A percentile compares a stretch with the other conserved stretches of the same genome.
These are phyloP conservation scores for Paguma larvata DNA, from an alignment of 2,797 vertebrate species.

Conservation along the genomic window DNA sequence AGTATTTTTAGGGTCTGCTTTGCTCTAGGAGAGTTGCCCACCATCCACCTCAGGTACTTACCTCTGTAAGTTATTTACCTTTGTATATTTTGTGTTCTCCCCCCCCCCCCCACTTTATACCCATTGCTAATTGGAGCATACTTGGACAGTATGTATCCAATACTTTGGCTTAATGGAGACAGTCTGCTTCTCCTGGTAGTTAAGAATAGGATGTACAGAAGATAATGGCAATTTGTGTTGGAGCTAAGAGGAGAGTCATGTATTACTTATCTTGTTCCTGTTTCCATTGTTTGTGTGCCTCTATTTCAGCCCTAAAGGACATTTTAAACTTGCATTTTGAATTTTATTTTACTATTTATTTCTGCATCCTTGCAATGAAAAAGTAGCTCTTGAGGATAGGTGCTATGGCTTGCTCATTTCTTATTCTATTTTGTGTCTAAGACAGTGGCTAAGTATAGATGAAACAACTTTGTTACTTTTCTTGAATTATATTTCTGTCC, in stretches of 20 bases:
- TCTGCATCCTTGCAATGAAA: background rate
- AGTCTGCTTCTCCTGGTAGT: background rate
- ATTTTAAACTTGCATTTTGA: slow-evolving; percentile 7
- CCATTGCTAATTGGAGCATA: background rate
- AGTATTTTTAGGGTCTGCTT: background rate
- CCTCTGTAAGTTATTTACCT: background rate
- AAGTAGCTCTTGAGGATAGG: background rate
- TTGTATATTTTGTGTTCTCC: background rate
- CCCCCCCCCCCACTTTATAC: background rate
- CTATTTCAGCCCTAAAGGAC: background rate
- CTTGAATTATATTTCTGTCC: background rate
- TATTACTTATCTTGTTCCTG: background rate
- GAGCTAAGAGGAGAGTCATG: background rate
- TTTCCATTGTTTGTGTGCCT: background rate
- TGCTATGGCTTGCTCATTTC: background rate
- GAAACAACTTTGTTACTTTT: background rate
- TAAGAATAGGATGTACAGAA: background rate
- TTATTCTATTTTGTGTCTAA: background rate
- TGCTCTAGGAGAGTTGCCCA: background rate
- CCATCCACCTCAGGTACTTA: background rate
- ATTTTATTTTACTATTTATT: background rate
- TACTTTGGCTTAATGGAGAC: background rate
- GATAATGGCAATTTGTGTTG: background rate
- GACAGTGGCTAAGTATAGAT: background rate
- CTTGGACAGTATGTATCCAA: background rate